Conservation (phyloP, 2,888 invertebrate species). For the Papilio gigon region DNA sequence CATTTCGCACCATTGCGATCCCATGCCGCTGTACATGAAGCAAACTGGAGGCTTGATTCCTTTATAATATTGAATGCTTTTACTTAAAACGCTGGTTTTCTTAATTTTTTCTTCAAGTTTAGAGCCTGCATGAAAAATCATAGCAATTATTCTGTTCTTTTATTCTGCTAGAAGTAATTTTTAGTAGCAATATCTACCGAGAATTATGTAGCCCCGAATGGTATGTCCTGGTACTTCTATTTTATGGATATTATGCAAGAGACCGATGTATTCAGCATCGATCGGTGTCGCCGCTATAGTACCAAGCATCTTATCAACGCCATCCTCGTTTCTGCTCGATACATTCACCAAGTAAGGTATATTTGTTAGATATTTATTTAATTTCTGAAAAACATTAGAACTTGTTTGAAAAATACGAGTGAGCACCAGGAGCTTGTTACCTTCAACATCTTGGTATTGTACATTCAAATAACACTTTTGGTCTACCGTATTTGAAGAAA, state of each 20-base stretch:
- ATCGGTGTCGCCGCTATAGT: slow-evolving; percentile 45
- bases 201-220: slow-evolving; percentile 84
- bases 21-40: slow-evolving; percentile 86
- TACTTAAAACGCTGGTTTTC: slow-evolving; percentile 42
- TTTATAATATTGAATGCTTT: slow-evolving; percentile 48
- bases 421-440: too few relatives aligned
- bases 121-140: slow-evolving; percentile 41
- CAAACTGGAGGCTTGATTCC: slow-evolving; percentile 75
- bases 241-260: slow-evolving; percentile 66
- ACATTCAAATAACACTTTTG: too few relatives aligned
- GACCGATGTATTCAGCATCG: slow-evolving; percentile 66
- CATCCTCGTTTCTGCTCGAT: slow-evolving; percentile 78
- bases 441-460: too few relatives aligned
- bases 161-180: slow-evolving; percentile 22
- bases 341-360: slow-evolving; percentile 78
- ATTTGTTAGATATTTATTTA: slow-evolving; percentile 50
- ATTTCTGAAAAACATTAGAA: slow-evolving; percentile 34
- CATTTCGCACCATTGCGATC: slow-evolving; percentile 84
- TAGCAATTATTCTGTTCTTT: neutral
- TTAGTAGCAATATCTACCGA: slow-evolving; percentile 50
- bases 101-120: slow-evolving; percentile 37
- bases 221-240: slow-evolving; percentile 76
- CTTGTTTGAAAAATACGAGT: too few relatives aligned
- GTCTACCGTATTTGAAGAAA: too few relatives aligned
- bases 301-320: slow-evolving; percentile 53